Conservation (phyloP, 2,797 vertebrate genomes). For the Choloepus didactylus region DNA sequence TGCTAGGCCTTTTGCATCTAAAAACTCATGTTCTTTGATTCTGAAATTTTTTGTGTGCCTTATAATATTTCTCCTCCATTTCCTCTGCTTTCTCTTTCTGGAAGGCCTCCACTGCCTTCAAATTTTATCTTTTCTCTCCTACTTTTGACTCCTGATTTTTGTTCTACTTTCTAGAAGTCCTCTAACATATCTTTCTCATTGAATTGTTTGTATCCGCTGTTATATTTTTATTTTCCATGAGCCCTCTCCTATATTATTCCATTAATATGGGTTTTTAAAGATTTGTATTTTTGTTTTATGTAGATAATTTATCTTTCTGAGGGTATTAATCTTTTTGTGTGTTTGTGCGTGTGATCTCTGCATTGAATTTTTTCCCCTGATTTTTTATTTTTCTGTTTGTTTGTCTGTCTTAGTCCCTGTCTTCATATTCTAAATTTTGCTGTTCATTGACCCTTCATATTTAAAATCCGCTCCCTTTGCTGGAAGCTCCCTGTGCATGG, state of each 20-base stretch:
- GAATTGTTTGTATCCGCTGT: neutral
- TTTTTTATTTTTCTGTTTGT: neutral
- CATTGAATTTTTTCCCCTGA: neutral
- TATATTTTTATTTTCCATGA: conserved; percentile 1
- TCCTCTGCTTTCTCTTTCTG: neutral
- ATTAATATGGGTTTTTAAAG: neutral
- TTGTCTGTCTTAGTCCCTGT: neutral
- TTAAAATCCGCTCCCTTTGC: neutral
- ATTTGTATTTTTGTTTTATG: conserved; percentile 8
- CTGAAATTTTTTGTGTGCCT: neutral
- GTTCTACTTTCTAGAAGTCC: neutral
- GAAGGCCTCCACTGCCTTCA: neutral
- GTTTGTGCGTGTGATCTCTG: neutral
- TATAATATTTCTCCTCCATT: neutral
- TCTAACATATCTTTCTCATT: neutral
- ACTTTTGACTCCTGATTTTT: conserved; percentile 15
- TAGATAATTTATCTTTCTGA: conserved; percentile 9
- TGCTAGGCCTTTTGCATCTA: neutral
- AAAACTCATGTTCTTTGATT: neutral
- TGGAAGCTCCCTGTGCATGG: neutral
- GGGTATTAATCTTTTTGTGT: neutral
- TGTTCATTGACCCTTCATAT: neutral
- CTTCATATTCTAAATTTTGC: neutral
- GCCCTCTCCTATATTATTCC: neutral
- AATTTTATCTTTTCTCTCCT: neutral